Evolutionary conservation across 2,797 vertebrate species (phyloP), one percentile per base, ranked within the genome.

Genomic region (Cryptoprocta ferox): DNA sequence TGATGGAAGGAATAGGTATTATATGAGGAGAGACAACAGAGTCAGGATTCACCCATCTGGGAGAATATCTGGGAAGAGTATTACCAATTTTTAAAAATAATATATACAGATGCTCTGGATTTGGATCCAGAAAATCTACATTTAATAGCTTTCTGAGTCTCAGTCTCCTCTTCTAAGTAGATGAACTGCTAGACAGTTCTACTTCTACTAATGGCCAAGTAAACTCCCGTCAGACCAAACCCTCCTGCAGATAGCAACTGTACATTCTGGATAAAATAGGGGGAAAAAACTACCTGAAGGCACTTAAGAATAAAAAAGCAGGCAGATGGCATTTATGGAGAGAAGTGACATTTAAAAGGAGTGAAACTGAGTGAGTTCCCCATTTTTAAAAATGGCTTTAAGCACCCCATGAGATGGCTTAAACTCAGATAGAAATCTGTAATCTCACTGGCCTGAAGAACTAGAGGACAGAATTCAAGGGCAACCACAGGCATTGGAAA

Each of bases 31-130:
- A 94, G 68, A 92, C 19, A 63, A 61, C 37, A 94, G n/a, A 87
- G 26, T 56, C 45, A 82, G 18, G 61, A 86, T 16, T 86, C 39
- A 86, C 37, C 15, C 24, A 79, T 63, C 18, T 89, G 68, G 42
- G 24, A 89, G 26, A 85, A 71, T 48, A 76, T 12, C 70, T 56
- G 96, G 32, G 39, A 83, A 79, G 4, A 59, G 19, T 45, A 76
- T 88, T 79, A 75, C 8, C 83, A 35, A 75, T 73, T 93, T 87
- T 73, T 68, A 53, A 93, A 93, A 95, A 45, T 79, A 87, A 78
- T 18, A 83, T 91, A 88, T 15, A 63, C 50, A 96, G 26, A 96
- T 81, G 42, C 21, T 91, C 35, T 61, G n/a, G n/a, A 61, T 73
- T 83, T 35, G 35, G 48, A 91, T 85, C 19, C 19, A 79, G 71